Evolutionary conservation across 1,140 invertebrate genomes (phyloP), one percentile per base, ranked within the genome.

Genomic region (Hylaeus volcanicus): DNA sequence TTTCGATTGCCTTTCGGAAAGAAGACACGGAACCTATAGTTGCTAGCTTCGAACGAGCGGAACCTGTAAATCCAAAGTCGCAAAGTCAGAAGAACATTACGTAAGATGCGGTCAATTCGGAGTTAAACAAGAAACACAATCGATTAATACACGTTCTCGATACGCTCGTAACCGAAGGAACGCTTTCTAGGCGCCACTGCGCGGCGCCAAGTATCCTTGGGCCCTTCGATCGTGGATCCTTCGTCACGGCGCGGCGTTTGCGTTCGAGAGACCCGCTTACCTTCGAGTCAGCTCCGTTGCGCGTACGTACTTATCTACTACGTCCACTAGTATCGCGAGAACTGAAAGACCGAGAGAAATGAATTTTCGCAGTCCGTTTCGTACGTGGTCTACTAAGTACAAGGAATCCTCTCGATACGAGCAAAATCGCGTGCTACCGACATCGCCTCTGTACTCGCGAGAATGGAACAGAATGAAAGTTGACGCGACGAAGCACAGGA

Each of bases 311-410:
- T 26, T 26, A 26, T 26, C 26, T 0, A 26, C 26, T 48, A 5
- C 2, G 2, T 48, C 45, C 45, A 48, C 8, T 48, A 48, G 45
- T 26, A 26, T 26, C 45, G 45, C 5, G 45, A 48, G 8, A 48
- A 48, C 45, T 9, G 70, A 83, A 80, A 80, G 37, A 64, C n/a
- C 48, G 14, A 15, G 26, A 37, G 37, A 65, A 70, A 74, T 65
- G 77, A 79, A 56, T 74, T 65, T 79, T 51, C 71, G 69, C 53
- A 45, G 72, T 37, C 74, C 60, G 74, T 56, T 64, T 81, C 48
- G 45, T 74, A 39, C 81, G 77, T 70, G 81, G 77, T 81, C 81
- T 81, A 81, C 48, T 82, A 82, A 82, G 69, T 71, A 26, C 74
- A 61, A 60, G 80, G 80, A 82, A 81, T 77, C 53, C 53, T 37